Conservation (phyloP, 2,113 vertebrate genomes). For the Haemorhous mexicanus region DNA sequence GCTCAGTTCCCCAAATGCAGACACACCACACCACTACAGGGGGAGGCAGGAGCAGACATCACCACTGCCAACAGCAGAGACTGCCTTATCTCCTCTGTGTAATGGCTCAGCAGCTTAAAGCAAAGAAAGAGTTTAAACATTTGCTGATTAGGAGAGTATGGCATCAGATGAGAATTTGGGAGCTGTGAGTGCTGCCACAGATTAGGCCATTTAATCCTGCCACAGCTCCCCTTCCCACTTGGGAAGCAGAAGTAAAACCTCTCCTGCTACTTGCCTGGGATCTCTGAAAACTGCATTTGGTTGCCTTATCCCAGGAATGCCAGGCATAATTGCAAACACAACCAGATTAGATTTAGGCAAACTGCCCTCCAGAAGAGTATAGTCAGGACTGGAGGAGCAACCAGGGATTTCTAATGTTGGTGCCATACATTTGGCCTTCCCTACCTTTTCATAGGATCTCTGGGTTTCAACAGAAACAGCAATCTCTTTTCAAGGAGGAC, state of each 20-base stretch:
- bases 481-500: not conserved
- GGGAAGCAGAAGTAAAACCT: not conserved
- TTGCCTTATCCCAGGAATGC: not conserved
- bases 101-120: not conserved
- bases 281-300: not conserved
- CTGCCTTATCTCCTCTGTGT: not conserved
- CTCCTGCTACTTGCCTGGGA: not conserved
- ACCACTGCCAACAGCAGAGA: not conserved
- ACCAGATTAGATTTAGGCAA: not conserved
- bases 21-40: fast-evolving
- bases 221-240: not conserved
- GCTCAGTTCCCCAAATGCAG: not conserved
- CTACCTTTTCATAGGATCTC: not conserved
- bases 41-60: not conserved
- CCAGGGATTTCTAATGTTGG: not conserved
- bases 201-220: not conserved
- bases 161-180: not conserved
- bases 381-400: not conserved
- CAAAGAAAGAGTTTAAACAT: not conserved
- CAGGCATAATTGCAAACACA: not conserved
- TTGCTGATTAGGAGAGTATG: not conserved
- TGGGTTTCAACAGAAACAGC: not conserved
- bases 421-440: not conserved
- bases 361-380: not conserved
- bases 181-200: not conserved